Evolutionary conservation across 2,888 invertebrate species (phyloP), one percentile per base, ranked within the genome.

Genomic region (Micropterix aruncella): DNA sequence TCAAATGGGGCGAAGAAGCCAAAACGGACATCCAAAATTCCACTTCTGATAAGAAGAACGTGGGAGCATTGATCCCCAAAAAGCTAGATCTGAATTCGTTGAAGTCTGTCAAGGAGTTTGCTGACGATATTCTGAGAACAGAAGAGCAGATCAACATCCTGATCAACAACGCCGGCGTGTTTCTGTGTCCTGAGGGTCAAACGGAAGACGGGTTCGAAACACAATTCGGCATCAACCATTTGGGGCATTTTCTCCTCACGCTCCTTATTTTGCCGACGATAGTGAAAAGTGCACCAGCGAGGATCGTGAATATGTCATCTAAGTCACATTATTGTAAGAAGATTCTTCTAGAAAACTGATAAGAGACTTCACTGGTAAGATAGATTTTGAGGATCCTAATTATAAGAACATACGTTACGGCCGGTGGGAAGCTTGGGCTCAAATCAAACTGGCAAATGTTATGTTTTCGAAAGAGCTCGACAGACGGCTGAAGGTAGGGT

Each of bases 101-200:
- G 5, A 57, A 58, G 2, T 78, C 77, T 16, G 71, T 81, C 1
- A 56, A 69, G 12, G 60, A 64, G 44, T 81, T 79, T 53, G 74
- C 69, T 9, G 51, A 55, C 3, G 55, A 54, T n/a, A 54, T 73
- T 16, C 46, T 64, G 17, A 57, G 62, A 19, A 66, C 60, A 3
- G 74, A 79, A 54, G 17, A 55, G 0, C 56, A 59, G 15, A 63
- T 80, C 3, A 65, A 79, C 50, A 60, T 80, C 27, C 60, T 81
- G 12, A 67, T 81, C 5, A 80, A 80, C 52, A 81, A 81, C 55
- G 80, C 79, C 3, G 82, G 81, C 0, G 68, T 83, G 1, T 80
- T 82, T 80, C 69, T 75, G 59, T 76, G 77, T 43, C 78, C 79
- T 0, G 63, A 69, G 44, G 62, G 69, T 1, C 61, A 65, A 43